Conservation (phyloP, 2,888 invertebrate genomes). For the Blera fallax region DNA sequence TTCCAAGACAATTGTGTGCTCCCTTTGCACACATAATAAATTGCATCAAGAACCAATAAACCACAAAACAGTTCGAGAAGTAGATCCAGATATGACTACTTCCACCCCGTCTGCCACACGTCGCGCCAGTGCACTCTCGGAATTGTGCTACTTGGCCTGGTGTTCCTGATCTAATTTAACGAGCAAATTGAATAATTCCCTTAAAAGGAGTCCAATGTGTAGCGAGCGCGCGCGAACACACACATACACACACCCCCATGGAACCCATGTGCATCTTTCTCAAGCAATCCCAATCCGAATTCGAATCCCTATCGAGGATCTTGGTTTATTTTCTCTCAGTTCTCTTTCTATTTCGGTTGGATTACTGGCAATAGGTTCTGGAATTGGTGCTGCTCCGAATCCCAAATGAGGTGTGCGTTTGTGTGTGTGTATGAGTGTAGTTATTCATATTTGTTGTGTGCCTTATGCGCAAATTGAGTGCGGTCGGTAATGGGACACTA, state of each 20-base stretch:
- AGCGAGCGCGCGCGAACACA: neutral
- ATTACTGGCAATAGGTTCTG: slow-evolving; percentile 24
- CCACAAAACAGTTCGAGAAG: slow-evolving; percentile 54
- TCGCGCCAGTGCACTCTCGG: neutral
- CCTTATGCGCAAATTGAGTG: slow-evolving; percentile 54
- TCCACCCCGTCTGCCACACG: slow-evolving; percentile 13
- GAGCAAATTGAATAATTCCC: slow-evolving; percentile 77
- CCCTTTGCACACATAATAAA: slow-evolving; percentile 56
- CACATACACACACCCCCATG: too few species aligned
- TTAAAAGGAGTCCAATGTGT: slow-evolving; percentile 74
- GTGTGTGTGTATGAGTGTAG: neutral
- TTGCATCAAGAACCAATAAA: slow-evolving; percentile 65
- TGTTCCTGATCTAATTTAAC: slow-evolving; percentile 76
- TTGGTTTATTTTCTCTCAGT: slow-evolving; percentile 9
- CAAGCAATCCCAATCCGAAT: slow-evolving; percentile 38
- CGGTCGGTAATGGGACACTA: slow-evolving; percentile 43
- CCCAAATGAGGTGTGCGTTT: slow-evolving; percentile 1
- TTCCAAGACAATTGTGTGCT: slow-evolving; percentile 8
- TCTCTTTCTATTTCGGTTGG: slow-evolving; percentile 36
- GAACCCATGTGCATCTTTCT: neutral
- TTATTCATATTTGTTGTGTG: slow-evolving; percentile 53
- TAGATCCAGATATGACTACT: slow-evolving; percentile 48
- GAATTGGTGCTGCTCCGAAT: slow-evolving; percentile 39
- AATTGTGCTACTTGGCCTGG: slow-evolving; percentile 20
- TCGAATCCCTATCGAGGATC: slow-evolving; percentile 51